Percentiles rank a stretch among this genome's conserved stretches.
These are phyloP conservation scores for Bradysia coprophila DNA, from an alignment of 1,140 invertebrate species.

Conservation along the genomic window DNA sequence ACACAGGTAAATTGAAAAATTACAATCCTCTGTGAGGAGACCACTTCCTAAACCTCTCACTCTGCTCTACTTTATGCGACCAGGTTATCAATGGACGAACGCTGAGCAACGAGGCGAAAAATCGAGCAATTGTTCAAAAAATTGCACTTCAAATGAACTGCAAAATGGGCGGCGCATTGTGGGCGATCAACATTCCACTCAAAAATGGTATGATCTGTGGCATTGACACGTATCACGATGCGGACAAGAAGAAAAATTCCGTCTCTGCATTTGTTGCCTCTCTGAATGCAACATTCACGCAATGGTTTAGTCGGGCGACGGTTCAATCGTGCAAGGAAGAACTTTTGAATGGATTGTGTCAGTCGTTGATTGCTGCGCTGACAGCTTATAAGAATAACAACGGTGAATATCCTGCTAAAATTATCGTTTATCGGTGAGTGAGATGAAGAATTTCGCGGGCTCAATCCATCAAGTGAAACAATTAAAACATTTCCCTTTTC, in stretches of 20 bases:
- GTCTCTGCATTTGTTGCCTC: constrained; percentile 62
- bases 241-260: constrained; percentile 12
- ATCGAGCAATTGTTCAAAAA: constrained; percentile 68
- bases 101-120: constrained; percentile 43
- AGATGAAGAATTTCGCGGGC: too few species aligned
- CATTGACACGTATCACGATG: constrained; percentile 74
- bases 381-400: constrained; percentile 48
- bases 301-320: constrained; percentile 55
- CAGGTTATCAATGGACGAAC: constrained; percentile 54
- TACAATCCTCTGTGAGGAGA: too few species aligned
- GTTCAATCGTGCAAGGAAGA: constrained; percentile 53
- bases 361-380: constrained; percentile 44
- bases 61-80: too few species aligned
- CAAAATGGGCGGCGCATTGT: constrained; percentile 84
- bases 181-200: constrained; percentile 68
- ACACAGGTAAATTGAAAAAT: constrained; percentile 38
- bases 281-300: constrained; percentile 49
- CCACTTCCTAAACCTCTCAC: too few species aligned
- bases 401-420: constrained; percentile 46
- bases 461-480: too few species aligned
- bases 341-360: constrained; percentile 53
- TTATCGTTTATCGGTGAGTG: constrained; percentile 57
- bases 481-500: too few species aligned
- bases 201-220: constrained; percentile 72
- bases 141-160: constrained; percentile 92